These are phyloP conservation scores for Odontamblyopus lacepedii DNA, from an alignment of 2,797 vertebrate genomes.

Conservation along the genomic window DNA sequence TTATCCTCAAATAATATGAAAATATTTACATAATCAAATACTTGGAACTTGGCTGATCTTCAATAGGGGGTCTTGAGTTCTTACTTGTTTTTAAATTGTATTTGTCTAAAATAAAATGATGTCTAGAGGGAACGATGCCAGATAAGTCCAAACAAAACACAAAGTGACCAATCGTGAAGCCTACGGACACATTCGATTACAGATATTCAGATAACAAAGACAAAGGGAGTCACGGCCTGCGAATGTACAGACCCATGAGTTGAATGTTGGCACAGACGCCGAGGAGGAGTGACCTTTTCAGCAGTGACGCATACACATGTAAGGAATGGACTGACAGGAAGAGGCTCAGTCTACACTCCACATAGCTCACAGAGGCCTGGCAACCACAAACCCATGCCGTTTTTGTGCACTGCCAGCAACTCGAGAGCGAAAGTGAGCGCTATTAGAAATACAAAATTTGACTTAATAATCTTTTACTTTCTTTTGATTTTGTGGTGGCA, in stretches of 20 bases:
- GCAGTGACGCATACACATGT: slow-evolving; percentile 14
- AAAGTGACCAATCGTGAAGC: background rate
- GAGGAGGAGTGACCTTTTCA: slow-evolving; percentile 32
- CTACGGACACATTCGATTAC: background rate
- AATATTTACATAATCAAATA: background rate
- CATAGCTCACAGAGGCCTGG: slow-evolving; percentile 30
- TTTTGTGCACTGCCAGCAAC: background rate
- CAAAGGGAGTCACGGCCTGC: background rate
- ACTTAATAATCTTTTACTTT: too few species aligned
- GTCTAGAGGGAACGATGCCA: background rate
- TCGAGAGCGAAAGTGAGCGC: background rate
- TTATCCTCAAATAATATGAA: background rate
- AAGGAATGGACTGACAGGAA: slow-evolving; percentile 8
- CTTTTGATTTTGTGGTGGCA: too few species aligned
- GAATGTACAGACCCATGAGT: slow-evolving; percentile 5
- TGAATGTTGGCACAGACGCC: background rate
- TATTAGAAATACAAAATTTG: background rate
- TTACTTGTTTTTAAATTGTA: background rate
- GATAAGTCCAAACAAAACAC: background rate
- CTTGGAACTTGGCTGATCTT: background rate
- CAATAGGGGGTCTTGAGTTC: background rate
- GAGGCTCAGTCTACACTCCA: slow-evolving; percentile 2
- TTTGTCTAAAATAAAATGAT: background rate
- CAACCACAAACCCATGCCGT: slow-evolving; percentile 30
- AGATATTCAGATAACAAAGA: background rate